Evolutionary conservation across 30 jellyfish, hydroid and myxozoan species (phyloP).

Genomic region (Aurelia aurita): DNA sequence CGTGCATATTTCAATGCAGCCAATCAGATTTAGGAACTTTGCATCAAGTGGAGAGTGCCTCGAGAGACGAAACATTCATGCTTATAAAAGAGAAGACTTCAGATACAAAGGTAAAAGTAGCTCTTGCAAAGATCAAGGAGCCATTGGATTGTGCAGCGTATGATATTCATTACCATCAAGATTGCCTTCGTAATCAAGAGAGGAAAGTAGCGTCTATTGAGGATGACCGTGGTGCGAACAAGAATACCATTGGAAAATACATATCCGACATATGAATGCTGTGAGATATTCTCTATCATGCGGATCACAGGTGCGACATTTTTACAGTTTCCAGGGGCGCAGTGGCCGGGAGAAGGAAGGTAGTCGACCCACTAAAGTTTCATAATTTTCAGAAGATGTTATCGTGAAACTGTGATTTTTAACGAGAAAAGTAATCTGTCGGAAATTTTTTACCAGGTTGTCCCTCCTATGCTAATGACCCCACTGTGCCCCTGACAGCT

Average conservation of each 20-base stretch:
- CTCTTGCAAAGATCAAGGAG: conserved; percentile 30
- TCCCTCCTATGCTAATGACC: neutral
- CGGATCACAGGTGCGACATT: conserved; percentile 19
- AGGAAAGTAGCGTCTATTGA: conserved; percentile 6
- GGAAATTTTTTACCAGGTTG: neutral
- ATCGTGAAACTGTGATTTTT: neutral
- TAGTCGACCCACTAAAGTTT: conserved; percentile 1
- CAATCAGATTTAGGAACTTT: too few relatives aligned
- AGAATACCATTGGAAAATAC: neutral
- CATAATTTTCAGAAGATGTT: too few relatives aligned
- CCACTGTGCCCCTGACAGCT: conserved; percentile 1
- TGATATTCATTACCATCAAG: conserved; percentile 21
- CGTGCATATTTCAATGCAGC: too few relatives aligned
- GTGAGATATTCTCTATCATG: conserved; percentile 29
- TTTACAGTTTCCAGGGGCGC: neutral
- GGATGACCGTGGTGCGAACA: neutral
- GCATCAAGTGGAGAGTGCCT: too few relatives aligned
- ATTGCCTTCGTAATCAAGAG: conserved; percentile 28
- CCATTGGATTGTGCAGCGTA: conserved; percentile 24
- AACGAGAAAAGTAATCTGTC: neutral
- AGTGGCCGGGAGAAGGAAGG: conserved; percentile 12
- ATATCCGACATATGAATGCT: conserved; percentile 42
- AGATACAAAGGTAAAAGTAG: conserved; percentile 18
- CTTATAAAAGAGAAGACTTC: too few relatives aligned
- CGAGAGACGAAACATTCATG: too few relatives aligned